Evolutionary conservation across 2,113 vertebrate genomes (phyloP).

Genomic region (Synodontis membranacea): DNA sequence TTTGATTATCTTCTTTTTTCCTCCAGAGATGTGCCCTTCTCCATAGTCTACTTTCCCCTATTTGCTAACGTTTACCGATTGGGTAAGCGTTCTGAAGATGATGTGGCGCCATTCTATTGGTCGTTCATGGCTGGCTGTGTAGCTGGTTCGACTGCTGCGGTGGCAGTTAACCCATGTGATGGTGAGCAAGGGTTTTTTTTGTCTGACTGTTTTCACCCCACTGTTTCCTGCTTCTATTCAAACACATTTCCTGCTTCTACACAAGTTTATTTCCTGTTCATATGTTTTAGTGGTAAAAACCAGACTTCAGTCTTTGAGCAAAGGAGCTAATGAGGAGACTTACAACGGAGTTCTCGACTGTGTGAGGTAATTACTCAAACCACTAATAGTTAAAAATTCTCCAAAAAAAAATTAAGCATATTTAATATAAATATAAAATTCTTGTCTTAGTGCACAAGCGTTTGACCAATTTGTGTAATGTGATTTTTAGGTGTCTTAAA

Average conservation of each 20-base stretch:
- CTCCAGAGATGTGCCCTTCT: conserved; percentile 81
- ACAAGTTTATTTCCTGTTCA: neutral
- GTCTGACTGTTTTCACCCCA: too few relatives aligned
- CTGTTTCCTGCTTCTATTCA: neutral
- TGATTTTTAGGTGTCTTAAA: neutral
- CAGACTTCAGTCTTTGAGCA: conserved; percentile 77
- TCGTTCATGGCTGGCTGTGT: conserved; percentile 77
- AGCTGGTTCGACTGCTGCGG: conserved; percentile 73
- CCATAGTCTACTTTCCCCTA: conserved; percentile 79
- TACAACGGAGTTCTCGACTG: conserved; percentile 79
- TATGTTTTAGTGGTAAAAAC: conserved; percentile 77
- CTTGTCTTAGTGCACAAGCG: neutral
- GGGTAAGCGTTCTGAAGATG: conserved; percentile 64
- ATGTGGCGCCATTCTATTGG: conserved; percentile 73
- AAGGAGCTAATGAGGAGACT: conserved; percentile 74
- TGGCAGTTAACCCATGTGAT: conserved; percentile 79
- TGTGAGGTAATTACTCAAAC: conserved; percentile 59
- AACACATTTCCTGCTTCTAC: neutral
- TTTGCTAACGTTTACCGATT: conserved; percentile 78
- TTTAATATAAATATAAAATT: neutral
- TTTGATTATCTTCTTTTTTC: neutral
- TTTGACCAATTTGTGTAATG: neutral
- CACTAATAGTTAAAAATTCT: neutral
- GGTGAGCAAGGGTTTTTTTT: conserved; percentile 61
- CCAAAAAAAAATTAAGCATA: neutral